Evolutionary conservation across 2,797 vertebrate species (phyloP), one percentile per base, ranked within the genome.

Genomic region (Syngnathus rostellatus): DNA sequence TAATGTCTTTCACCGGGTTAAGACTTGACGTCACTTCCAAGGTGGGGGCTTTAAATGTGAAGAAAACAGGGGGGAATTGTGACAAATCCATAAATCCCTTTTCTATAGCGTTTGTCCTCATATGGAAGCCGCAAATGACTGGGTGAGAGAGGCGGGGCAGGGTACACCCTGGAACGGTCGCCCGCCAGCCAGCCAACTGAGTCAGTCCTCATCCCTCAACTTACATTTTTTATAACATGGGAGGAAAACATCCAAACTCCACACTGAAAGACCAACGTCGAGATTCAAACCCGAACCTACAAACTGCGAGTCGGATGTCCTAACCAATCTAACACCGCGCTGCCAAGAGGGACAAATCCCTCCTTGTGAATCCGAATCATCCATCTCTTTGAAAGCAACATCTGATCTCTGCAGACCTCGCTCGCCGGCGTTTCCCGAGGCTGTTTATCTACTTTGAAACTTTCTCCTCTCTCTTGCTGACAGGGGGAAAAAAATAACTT

Each of bases 401-500:
- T 43, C 68, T 82, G 78, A 86, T 80, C 85, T 86, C 76, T 75
- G 69, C 73, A 80, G 79, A 85, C 80, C 81, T 81, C 31, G 65
- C 74, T 84, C 79, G 19, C n/a, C 40, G 14, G 67, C 61, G 66
- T 84, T 80, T 85, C 87, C 84, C 62, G 64, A 77, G 82, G 86
- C 83, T 74, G 79, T 64, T 66, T 81, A 85, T 84, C 69, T 79
- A 85, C 74, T 80, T 69, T 61, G 81, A 82, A 73, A 69, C 79
- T 70, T 80, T 66, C 55, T 77, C 75, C 63, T 69, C 23, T 45
- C 19, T 43, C 17, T 12, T 14, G 62, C 43, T 64, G 81, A 68
- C 70, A 79, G 43, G 0, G 8, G 31, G 31, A 45, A 16, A 61
- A 61, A 61, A 11, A 21, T 21, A 51, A 63, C 31, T 71, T 82